Base-by-base conservation (phyloP, 2,888 invertebrate species). In the Seira musarum region DNA sequence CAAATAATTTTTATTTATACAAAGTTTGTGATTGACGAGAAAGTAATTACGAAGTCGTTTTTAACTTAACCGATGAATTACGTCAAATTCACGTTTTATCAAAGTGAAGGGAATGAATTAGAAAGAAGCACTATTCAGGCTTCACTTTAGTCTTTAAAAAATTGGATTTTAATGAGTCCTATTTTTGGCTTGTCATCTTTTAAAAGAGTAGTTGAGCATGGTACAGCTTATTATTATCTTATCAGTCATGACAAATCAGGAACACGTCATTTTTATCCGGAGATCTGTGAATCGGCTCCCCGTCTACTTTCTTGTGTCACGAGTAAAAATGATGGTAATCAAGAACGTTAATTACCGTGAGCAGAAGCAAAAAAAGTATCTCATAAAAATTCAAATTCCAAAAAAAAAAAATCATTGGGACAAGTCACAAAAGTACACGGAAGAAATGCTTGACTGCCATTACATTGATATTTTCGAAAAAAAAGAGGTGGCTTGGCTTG, bases 301-400 rank as follows among this genome's bases (percentile, higher is more conserved):
- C n/a, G n/a, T n/a, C n/a, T n/a, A n/a, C 40, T 40, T 40, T 13
- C 40, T 13, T 15, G 19, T 19, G 22, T 72, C 25, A 74, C 73
- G 25, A 22, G 57, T 10, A 57, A 69, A 63, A 64, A 64, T 61
- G 61, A 57, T 60, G 10, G 80, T 70, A 74, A 80, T 80, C 80
- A 80, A 60, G 70, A 80, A 70, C 80, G 80, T 74, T 80, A 80
- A 80, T 80, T 80, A 74, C 80, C 80, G 80, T 80, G 80, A 80
- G 80, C 69, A 74, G 66, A 68, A 8, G 40, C 57, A n/a, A 10
- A 57, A n/a, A n/a, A n/a, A 57, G 57, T 15, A 17, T 15, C 40
- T 40, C 13, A 8, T n/a, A n/a, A n/a, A 13, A 40, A 40, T 40
- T 40, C 40, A 40, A 40, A 40, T 40, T 40, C 13, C 40, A 57